Conservation (phyloP, 2,888 invertebrate species). For the Cancer borealis region DNA sequence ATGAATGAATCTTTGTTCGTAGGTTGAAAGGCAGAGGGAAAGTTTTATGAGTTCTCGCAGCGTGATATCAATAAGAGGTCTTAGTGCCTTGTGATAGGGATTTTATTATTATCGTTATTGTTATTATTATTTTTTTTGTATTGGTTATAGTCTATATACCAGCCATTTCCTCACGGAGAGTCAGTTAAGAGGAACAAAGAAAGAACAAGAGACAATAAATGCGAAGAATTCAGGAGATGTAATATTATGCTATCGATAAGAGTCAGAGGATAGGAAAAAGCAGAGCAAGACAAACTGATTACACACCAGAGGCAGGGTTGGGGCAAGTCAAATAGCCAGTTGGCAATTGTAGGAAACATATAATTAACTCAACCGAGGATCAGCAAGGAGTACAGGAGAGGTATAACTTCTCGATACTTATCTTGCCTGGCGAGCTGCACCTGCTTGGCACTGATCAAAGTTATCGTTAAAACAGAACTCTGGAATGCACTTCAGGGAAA, state of each 20-base stretch:
- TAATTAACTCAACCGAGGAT: neutral
- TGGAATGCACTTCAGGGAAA: neutral
- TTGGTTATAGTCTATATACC: neutral
- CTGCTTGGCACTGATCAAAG: neutral
- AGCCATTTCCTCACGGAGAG: neutral
- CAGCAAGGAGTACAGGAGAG: neutral
- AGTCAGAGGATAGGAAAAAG: neutral
- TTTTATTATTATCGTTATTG: no score
- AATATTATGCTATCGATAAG: neutral
- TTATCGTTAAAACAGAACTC: neutral
- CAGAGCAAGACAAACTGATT: neutral
- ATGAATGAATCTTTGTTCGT: neutral
- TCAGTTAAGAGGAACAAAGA: neutral
- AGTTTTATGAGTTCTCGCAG: neutral
- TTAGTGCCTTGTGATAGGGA: no score
- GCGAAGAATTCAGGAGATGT: neutral
- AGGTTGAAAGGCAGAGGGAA: neutral
- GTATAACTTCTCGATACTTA: neutral
- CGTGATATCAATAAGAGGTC: no score
- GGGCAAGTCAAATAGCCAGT: slow-evolving; percentile 10
- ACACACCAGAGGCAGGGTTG: neutral
- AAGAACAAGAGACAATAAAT: neutral
- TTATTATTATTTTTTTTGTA: no score
- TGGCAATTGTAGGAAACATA: slow-evolving; percentile 9
- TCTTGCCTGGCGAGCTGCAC: neutral